phyloP scores from a whole-genome alignment of 2,113 vertebrate species.

The Pseudonaja textilis region DNA sequence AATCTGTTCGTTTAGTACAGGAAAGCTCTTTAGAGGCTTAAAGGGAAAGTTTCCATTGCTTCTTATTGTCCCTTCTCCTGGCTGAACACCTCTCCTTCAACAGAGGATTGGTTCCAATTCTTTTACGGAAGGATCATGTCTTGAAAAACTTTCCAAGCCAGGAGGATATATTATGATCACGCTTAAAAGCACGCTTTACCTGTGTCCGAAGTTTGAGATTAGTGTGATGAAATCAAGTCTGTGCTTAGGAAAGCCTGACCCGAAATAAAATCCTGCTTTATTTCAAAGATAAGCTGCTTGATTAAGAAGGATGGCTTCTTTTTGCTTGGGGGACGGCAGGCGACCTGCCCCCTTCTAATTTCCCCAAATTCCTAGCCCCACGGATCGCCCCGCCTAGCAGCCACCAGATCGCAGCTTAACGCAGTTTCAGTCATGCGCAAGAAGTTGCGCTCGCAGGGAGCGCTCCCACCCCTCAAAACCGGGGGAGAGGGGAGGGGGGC shows the following conservation, averaged over 20 bases:
- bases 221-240: not conserved
- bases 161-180: not conserved
- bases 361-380: not conserved
- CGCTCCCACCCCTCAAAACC: not conserved
- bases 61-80: not conserved
- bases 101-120: not conserved
- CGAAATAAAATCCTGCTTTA: not conserved
- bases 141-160: not conserved
- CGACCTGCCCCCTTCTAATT: not conserved
- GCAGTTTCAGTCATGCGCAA: not conserved
- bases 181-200: not conserved
- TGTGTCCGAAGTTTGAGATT: not conserved
- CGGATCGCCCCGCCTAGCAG: not conserved
- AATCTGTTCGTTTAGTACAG: not conserved
- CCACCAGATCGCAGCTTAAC: not conserved
- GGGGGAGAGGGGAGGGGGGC: not conserved
- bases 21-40: not conserved
- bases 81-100: not conserved
- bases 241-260: not conserved
- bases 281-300: not conserved
- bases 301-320: not conserved
- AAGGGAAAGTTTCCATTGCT: not conserved
- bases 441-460: not conserved
- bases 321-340: not conserved
- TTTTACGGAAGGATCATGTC: not conserved